A percentile compares a stretch with the other conserved stretches of the same genome.
These are phyloP conservation scores for Monoplex corrugatus DNA, from an alignment of 2,888 invertebrate species.

Conservation along the genomic window DNA sequence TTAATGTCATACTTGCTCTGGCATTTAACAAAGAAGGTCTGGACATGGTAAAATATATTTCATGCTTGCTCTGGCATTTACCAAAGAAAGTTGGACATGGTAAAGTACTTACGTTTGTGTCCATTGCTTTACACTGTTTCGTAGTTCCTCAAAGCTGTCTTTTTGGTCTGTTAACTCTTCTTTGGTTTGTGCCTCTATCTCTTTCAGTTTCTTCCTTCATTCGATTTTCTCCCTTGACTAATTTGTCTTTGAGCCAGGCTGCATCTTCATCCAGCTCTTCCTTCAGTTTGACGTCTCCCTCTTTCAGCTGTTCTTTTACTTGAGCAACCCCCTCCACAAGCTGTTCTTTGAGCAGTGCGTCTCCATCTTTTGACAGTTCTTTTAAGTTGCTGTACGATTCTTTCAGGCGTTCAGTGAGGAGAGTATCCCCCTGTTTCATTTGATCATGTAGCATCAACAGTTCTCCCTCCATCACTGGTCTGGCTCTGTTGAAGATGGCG, in stretches of 20 bases:
- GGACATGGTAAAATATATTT: no score
- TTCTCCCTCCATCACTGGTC: not conserved
- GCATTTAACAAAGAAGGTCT: no score
- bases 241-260: not conserved
- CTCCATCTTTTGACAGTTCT: not conserved
- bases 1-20: no score
- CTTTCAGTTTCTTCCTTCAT: not conserved
- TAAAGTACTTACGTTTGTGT: not conserved
- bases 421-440: not conserved
- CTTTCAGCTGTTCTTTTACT: not conserved
- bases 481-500: not conserved
- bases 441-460: not conserved
- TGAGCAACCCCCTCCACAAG: not conserved
- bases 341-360: not conserved
- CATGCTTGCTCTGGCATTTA: no score
- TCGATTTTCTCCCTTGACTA: not conserved
- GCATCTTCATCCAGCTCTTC: conserved; percentile 18
- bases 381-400: not conserved
- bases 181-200: not conserved
- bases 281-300: not conserved
- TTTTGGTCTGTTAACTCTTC: not conserved
- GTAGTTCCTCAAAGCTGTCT: not conserved
- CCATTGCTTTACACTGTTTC: not conserved
- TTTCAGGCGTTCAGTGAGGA: not conserved
- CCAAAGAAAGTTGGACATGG: no score